phyloP scores from a whole-genome alignment of 2,797 vertebrate species.

The Platyrinchus mystaceus region DNA sequence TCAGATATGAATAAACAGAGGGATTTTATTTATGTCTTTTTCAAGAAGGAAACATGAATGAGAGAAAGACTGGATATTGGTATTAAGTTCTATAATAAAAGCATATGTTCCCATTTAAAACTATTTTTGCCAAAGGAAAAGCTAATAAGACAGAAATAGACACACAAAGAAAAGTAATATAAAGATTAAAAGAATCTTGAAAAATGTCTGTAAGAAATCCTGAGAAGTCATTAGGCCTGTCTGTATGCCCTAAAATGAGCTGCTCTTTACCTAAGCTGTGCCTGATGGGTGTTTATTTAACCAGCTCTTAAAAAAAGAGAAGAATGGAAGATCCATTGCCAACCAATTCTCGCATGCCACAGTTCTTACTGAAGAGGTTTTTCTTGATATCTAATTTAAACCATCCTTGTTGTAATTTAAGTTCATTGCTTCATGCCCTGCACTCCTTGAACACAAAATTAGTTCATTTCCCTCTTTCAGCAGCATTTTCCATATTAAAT shows the following conservation, averaged over 20 bases:
- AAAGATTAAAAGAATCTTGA: not conserved
- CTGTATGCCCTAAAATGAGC: not conserved
- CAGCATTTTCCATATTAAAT: not conserved
- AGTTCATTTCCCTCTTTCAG: not conserved
- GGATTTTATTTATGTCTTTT: not conserved
- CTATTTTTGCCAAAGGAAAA: not conserved
- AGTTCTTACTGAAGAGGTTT: not conserved
- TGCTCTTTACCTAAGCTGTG: not conserved
- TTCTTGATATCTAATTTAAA: not conserved
- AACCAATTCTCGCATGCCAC: not conserved
- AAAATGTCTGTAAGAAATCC: not conserved
- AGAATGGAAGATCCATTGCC: not conserved
- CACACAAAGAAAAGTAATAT: not conserved
- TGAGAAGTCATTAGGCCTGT: not conserved
- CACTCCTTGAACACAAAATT: not conserved
- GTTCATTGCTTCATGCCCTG: not conserved
- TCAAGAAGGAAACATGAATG: not conserved
- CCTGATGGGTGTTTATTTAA: not conserved
- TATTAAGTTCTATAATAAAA: not conserved
- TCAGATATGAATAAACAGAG: not conserved
- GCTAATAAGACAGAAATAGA: not conserved
- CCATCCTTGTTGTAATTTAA: not conserved
- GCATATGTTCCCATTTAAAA: not conserved
- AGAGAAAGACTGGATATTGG: not conserved
- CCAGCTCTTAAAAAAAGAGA: not conserved